Conservation (phyloP, 2,797 vertebrate genomes). For the Mastacembelus armatus region DNA sequence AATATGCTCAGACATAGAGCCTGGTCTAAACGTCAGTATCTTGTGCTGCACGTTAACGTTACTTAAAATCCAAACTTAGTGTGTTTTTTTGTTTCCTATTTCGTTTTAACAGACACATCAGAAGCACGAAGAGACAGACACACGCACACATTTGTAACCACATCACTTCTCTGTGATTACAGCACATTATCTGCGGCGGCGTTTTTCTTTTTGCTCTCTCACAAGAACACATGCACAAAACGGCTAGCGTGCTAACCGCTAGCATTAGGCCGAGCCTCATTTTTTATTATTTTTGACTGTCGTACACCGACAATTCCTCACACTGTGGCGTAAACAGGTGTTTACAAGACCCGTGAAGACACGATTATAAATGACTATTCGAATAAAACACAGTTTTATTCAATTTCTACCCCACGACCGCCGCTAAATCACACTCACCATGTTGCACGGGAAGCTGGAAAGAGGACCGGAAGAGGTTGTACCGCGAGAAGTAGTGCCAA, state of each 20-base stretch:
- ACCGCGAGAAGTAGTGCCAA: conserved; percentile 54
- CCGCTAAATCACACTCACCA: conserved; percentile 73
- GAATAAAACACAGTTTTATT: not conserved
- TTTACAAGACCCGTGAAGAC: fast-evolving
- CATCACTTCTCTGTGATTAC: not conserved
- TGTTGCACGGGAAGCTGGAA: conserved; percentile 81
- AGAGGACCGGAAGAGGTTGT: conserved; percentile 80
- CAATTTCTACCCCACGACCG: conserved; percentile 15
- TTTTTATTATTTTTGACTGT: not conserved
- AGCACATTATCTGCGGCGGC: not conserved
- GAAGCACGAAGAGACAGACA: not conserved
- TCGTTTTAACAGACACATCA: fast-evolving
- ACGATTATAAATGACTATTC: fast-evolving
- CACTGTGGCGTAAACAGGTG: fast-evolving
- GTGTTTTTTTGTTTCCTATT: not conserved
- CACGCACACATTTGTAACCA: not conserved
- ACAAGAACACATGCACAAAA: conserved; percentile 71
- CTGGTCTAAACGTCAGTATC: no score
- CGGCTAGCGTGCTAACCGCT: conserved; percentile 71
- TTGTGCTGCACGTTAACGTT: no score
- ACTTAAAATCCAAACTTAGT: no score
- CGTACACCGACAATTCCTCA: fast-evolving
- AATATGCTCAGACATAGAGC: no score
- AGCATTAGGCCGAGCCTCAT: conserved; percentile 68
- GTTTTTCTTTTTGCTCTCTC: not conserved